phyloP scores from a whole-genome alignment of 2,113 vertebrate species.

The Erythrocebus patas region DNA sequence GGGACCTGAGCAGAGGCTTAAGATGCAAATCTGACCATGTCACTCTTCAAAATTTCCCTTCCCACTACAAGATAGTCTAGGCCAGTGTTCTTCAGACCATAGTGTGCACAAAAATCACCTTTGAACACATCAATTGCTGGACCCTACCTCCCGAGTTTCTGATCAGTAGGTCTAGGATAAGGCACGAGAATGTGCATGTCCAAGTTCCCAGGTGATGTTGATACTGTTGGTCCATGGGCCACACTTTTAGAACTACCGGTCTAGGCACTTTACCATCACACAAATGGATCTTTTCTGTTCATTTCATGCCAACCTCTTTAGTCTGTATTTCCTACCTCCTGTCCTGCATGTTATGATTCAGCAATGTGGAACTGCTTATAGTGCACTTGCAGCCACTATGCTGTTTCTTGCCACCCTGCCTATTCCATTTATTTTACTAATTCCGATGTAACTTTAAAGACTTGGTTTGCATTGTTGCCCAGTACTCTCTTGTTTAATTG shows the following conservation, averaged over 20 bases:
- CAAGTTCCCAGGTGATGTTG: neutral
- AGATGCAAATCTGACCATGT: neutral
- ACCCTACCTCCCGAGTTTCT: neutral
- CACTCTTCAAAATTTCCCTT: neutral
- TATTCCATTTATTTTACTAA: neutral
- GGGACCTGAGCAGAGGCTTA: neutral
- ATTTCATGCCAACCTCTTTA: neutral
- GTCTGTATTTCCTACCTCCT: neutral
- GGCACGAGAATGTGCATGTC: neutral
- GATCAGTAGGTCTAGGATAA: neutral
- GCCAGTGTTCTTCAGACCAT: neutral
- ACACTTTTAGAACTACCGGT: neutral
- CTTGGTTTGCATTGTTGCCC: neutral
- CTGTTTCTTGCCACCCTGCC: neutral
- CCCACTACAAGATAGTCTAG: neutral
- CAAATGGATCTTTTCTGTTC: neutral
- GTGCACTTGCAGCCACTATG: neutral
- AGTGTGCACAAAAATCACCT: neutral
- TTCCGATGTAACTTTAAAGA: neutral
- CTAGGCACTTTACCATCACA: neutral
- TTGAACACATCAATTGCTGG: neutral
- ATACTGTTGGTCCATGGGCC: neutral
- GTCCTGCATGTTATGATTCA: neutral
- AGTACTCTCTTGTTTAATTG: neutral
- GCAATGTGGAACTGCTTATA: neutral